These are phyloP conservation scores for Myrmecobius fasciatus DNA, from an alignment of 2,113 vertebrate genomes.

Conservation along the genomic window DNA sequence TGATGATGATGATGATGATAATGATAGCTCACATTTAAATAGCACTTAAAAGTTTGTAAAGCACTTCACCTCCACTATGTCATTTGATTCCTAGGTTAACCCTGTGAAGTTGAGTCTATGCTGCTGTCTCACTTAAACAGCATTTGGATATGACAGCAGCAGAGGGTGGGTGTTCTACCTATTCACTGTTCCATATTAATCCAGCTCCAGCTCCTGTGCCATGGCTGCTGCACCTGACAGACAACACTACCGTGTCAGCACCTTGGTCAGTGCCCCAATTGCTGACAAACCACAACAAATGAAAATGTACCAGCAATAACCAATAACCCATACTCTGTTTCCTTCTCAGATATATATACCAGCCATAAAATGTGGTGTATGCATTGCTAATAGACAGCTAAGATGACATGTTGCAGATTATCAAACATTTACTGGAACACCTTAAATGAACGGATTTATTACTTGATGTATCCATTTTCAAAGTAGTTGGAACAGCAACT, in stretches of 20 bases:
- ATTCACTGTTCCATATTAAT: neutral
- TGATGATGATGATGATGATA: neutral
- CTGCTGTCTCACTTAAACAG: neutral
- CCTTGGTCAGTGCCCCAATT: neutral
- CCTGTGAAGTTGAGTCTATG: neutral
- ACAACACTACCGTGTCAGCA: neutral
- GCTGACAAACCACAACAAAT: neutral
- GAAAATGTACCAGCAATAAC: neutral
- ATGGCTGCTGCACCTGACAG: neutral
- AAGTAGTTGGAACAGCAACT: conserved; percentile 63
- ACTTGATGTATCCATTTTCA: conserved; percentile 51
- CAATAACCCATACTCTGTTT: neutral
- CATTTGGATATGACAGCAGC: neutral
- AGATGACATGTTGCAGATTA: conserved; percentile 45
- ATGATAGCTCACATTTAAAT: neutral
- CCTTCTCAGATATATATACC: conserved; percentile 15
- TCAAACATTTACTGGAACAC: conserved; percentile 65
- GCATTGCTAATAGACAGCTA: neutral
- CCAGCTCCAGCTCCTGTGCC: neutral
- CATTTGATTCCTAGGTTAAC: neutral
- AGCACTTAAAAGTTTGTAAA: neutral
- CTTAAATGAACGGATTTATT: conserved; percentile 70
- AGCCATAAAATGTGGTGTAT: conserved; percentile 34
- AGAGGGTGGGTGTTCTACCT: neutral
- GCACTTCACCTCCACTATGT: neutral